Percentiles rank a stretch among this genome's conserved stretches.
Conservation (phyloP, 2,113 vertebrate species). For the Nettapus auritus region DNA sequence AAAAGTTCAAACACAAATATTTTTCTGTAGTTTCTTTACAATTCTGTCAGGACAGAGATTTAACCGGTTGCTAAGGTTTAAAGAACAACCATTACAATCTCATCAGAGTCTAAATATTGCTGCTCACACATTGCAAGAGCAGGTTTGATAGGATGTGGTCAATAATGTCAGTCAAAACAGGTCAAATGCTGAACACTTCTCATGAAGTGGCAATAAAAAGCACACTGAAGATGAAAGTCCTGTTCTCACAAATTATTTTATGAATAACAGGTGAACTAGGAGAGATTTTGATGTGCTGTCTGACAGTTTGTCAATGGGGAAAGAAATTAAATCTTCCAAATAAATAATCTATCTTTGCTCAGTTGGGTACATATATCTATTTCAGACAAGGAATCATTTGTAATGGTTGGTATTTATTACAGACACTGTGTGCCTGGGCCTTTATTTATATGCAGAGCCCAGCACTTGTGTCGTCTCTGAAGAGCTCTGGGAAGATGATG, state of each 20-base stretch:
- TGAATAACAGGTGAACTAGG: not conserved
- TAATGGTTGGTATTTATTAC: not conserved
- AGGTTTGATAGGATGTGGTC: not conserved
- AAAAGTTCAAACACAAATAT: not conserved
- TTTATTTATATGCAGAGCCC: not conserved
- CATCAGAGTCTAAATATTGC: not conserved
- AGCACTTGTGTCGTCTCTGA: not conserved
- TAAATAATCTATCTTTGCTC: not conserved
- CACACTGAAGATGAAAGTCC: too few species aligned
- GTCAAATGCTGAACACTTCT: not conserved
- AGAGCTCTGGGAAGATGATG: not conserved
- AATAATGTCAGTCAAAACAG: not conserved
- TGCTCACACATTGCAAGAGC: accelerated
- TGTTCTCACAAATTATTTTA: not conserved
- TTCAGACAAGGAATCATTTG: not conserved
- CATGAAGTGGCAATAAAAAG: not conserved
- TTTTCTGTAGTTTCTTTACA: not conserved
- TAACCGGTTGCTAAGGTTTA: not conserved
- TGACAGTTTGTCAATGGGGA: not conserved
- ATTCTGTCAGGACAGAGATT: not conserved
- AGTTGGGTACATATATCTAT: not conserved
- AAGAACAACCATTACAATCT: not conserved
- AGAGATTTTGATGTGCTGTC: not conserved
- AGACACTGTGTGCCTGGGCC: not conserved
- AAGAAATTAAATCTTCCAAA: not conserved